phyloP scores from a whole-genome alignment of 2,113 vertebrate species.

The Ornithorhynchus anatinus region DNA sequence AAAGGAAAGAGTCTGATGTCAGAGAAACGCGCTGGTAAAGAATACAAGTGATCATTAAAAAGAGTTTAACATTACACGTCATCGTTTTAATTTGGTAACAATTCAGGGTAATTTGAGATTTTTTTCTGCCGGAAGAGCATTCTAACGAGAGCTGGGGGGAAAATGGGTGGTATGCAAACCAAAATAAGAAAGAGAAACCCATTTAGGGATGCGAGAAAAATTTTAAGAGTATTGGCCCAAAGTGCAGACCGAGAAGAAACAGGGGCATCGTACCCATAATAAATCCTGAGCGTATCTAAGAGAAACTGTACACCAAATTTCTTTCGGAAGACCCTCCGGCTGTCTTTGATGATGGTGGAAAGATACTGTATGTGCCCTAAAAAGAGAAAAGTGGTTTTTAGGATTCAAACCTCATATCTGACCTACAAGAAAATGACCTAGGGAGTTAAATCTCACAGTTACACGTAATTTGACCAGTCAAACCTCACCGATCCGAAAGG shows the following conservation, averaged over 20 bases:
- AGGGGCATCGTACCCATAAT: slow-evolving; percentile 84
- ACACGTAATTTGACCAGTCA: neutral
- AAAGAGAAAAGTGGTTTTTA: slow-evolving; percentile 55
- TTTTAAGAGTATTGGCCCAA: no score
- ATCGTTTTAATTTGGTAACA: no score
- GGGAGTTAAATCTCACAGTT: neutral
- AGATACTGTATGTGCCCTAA: slow-evolving; percentile 96
- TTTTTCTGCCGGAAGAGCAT: neutral
- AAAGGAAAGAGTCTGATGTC: slow-evolving; percentile 24
- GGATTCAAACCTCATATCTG: neutral
- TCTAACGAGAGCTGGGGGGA: neutral
- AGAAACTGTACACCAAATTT: slow-evolving; percentile 96
- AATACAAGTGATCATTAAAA: no score
- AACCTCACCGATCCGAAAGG: slow-evolving; percentile 88
- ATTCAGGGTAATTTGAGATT: neutral
- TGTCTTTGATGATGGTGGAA: slow-evolving; percentile 96
- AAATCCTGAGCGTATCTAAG: slow-evolving; percentile 89
- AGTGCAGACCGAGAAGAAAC: slow-evolving; percentile 1
- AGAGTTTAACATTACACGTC: no score
- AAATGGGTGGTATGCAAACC: no score
- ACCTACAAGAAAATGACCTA: slow-evolving; percentile 8
- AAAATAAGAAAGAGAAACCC: no score
- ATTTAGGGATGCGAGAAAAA: no score
- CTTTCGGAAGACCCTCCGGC: slow-evolving; percentile 92
- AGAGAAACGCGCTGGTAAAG: no score